These are phyloP conservation scores for Amitus sp. DNA, from an alignment of 2,888 invertebrate species.

Conservation along the genomic window DNA sequence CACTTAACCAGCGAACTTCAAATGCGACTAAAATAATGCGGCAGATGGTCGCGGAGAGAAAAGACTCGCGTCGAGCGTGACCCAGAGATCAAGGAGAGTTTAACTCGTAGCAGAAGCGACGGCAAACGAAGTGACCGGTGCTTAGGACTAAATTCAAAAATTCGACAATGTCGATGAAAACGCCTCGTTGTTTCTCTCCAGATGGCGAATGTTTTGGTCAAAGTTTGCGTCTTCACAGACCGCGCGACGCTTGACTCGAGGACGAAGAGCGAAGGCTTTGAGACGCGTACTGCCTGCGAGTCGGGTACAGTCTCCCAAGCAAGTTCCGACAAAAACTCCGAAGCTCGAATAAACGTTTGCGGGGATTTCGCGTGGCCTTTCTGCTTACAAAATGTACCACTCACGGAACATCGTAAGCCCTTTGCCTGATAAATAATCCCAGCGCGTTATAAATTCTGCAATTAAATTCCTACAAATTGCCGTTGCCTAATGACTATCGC, in stretches of 20 bases:
- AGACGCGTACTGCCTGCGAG: constrained; percentile 38
- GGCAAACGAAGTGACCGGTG: constrained; percentile 15
- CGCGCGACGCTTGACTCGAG: too few species aligned
- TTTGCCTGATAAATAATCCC: too few species aligned
- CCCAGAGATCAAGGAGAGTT: constrained; percentile 63
- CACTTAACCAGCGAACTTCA: constrained; percentile 3
- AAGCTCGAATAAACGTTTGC: background rate
- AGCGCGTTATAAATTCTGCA: too few species aligned
- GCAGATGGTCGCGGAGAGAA: constrained; percentile 35
- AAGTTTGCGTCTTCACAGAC: too few species aligned
- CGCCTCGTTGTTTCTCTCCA: too few species aligned
- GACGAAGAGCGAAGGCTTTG: constrained; percentile 24
- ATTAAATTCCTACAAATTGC: too few species aligned
- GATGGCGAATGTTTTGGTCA: too few species aligned
- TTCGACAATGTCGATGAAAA: too few species aligned
- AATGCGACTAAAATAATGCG: constrained; percentile 12
- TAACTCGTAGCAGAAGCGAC: constrained; percentile 56
- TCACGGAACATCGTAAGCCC: too few species aligned
- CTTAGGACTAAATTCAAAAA: too few species aligned
- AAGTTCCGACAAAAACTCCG: constrained; percentile 30
- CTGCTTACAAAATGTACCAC: constrained; percentile 1
- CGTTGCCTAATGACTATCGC: too few species aligned
- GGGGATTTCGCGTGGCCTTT: background rate
- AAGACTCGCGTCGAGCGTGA: constrained; percentile 52
- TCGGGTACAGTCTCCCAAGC: constrained; percentile 29